phyloP scores from a whole-genome alignment of 2,113 vertebrate species.

The Seriola aureovittata region DNA sequence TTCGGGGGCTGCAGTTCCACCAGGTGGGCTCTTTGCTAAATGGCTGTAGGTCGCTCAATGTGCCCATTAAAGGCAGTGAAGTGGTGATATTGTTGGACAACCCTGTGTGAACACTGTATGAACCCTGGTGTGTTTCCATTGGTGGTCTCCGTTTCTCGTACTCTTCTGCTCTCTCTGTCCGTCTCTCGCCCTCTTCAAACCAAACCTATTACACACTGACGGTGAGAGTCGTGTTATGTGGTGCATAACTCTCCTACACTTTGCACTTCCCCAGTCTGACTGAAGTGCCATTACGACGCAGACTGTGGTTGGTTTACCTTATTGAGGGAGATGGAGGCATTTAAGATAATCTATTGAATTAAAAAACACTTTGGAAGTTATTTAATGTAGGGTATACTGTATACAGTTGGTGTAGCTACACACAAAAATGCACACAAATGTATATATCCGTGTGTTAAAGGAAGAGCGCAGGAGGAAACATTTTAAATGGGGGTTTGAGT shows the following conservation, averaged over 20 bases:
- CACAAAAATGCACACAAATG: neutral
- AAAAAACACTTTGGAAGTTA: neutral
- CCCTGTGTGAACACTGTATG: slow-evolving; percentile 26
- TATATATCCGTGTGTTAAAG: neutral
- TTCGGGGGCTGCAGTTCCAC: slow-evolving; percentile 13
- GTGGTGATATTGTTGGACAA: slow-evolving; percentile 57
- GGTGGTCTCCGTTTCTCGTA: slow-evolving; percentile 29
- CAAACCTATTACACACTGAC: slow-evolving; percentile 22
- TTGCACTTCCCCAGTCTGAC: slow-evolving; percentile 21
- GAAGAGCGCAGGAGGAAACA: neutral
- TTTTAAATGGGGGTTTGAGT: slow-evolving; percentile 40
- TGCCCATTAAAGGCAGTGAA: slow-evolving; percentile 55
- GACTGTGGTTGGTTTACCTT: slow-evolving; percentile 19
- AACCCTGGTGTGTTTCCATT: slow-evolving; percentile 32
- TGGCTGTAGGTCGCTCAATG: slow-evolving; percentile 54
- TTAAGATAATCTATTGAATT: slow-evolving; percentile 4
- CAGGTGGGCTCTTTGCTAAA: slow-evolving; percentile 66
- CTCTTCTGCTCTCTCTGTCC: neutral
- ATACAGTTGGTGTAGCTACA: neutral
- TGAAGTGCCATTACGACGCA: slow-evolving; percentile 15
- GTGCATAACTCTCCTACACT: slow-evolving; percentile 23
- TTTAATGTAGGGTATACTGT: neutral
- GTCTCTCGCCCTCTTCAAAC: slow-evolving; percentile 3
- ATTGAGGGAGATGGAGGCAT: slow-evolving; percentile 1
- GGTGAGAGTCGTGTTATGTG: slow-evolving; percentile 7